phyloP scores from a whole-genome alignment of 2,113 vertebrate species.

The Lontra canadensis region DNA sequence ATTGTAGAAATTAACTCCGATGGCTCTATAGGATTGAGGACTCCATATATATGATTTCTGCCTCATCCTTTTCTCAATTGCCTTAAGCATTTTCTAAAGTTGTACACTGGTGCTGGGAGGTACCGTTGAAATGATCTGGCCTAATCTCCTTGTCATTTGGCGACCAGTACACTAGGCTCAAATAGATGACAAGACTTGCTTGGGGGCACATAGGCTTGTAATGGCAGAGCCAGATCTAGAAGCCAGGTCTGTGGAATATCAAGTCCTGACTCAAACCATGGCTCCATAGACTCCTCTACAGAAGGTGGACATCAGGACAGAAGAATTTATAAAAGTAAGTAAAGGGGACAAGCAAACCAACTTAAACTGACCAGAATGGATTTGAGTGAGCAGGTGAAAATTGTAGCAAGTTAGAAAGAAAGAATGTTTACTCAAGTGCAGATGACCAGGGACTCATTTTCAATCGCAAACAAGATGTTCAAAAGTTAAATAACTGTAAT shows the following conservation, averaged over 20 bases:
- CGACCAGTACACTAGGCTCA: background rate
- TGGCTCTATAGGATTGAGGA: background rate
- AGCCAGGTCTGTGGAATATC: background rate
- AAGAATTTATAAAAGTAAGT: background rate
- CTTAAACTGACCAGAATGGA: background rate
- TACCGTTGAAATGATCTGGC: background rate
- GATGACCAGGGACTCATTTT: background rate
- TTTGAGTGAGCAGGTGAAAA: background rate
- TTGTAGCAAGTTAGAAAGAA: background rate
- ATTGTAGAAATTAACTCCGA: background rate
- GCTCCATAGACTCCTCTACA: rapidly evolving
- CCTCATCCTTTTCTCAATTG: background rate
- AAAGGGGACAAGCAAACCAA: background rate
- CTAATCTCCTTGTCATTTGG: background rate
- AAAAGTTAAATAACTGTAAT: background rate
- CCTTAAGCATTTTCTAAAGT: background rate
- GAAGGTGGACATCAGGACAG: rapidly evolving
- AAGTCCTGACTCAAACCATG: background rate
- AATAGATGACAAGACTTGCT: background rate
- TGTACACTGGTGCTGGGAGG: background rate
- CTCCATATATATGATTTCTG: background rate
- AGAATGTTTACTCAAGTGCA: background rate
- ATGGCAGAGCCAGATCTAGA: background rate
- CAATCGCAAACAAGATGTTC: background rate
- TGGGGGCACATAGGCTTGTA: background rate